Evolutionary conservation across 35 echinoderm and acorn worm species (phyloP), one percentile per base, ranked within the genome.

Genomic region (Apostichopus parvimensis): DNA sequence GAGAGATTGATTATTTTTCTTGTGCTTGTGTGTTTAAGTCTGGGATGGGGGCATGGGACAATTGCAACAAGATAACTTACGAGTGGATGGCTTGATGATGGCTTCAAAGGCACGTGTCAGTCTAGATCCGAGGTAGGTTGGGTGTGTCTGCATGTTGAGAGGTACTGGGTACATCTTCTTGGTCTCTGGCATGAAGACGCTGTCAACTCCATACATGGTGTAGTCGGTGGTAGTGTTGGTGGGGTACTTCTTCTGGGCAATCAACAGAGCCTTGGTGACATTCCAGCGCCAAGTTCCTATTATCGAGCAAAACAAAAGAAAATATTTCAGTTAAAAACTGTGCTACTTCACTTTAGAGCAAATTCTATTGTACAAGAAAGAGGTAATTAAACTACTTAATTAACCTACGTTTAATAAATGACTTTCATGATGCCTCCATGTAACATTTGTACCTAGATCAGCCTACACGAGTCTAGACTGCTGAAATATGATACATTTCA

Each of bases 211-310:
- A 79, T 95, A 95, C 56, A 95, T 92, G 11, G 25, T 78, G 76
- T 68, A 93, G 66, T 76, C n/a, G 22, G 23, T 21, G 0, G 12
- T 22, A 21, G 87, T 81, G 25, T 94, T 94, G 15, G 83, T 86
- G 77, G 70, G 18, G 60, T 88, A 96, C 9, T 72, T 87, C 80
- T 92, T 90, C 53, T 96, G 95, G 23, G 97, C 97, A 60, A 77
- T 60, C 55, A 99, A 28, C 22, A 99, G 79, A 77, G 97, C 97
- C 85, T 93, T 99, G 77, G 97, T 99, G 14, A 99, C 82, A 73
- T 96, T 95, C 97, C 97, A 99, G 10, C 97, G 80, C 93, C 93
- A 96, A 77, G 82, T 94, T 73, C 97, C 97, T 99, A 83, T 11
- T 23, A 56, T 80, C 77, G 24, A 11, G 86, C 82, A 77, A 73